Evolutionary conservation across 1,140 invertebrate species (phyloP).

Genomic region (Megalopta genalis): DNA sequence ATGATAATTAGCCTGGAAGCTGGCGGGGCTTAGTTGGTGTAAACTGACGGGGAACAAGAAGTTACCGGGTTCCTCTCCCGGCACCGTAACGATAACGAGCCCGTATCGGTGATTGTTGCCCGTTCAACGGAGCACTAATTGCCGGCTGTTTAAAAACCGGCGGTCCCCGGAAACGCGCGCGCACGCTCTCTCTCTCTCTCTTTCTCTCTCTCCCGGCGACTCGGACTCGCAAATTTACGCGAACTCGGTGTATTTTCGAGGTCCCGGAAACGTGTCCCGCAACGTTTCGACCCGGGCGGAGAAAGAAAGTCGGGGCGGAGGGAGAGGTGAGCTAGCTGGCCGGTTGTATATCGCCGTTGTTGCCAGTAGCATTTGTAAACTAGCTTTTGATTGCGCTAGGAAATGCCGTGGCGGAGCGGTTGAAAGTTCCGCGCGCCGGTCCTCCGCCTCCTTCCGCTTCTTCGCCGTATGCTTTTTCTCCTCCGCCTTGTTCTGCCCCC

Average conservation of each 20-base stretch:
- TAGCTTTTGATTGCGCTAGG: slow-evolving; percentile 70
- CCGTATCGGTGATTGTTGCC: slow-evolving; percentile 46
- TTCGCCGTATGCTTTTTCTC: slow-evolving; percentile 25
- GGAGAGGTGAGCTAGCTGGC: no score
- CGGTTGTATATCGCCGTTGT: slow-evolving; percentile 47
- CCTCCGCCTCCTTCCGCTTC: background rate
- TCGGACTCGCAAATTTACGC: slow-evolving; percentile 20
- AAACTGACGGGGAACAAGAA: slow-evolving; percentile 24
- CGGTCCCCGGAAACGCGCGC: background rate
- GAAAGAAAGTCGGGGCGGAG: slow-evolving; percentile 31
- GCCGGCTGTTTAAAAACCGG: slow-evolving; percentile 47
- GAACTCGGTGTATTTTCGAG: slow-evolving; percentile 12
- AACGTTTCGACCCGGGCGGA: background rate
- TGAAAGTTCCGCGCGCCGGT: slow-evolving; percentile 54
- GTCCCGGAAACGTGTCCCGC: background rate
- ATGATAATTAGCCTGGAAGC: slow-evolving; percentile 25
- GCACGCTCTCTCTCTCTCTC: no score
- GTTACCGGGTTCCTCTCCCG: slow-evolving; percentile 1
- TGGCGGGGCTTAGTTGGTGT: background rate
- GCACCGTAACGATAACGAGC: slow-evolving; percentile 28
- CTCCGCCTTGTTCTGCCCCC: slow-evolving; percentile 20
- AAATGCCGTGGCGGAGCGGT: slow-evolving; percentile 59
- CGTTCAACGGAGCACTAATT: slow-evolving; percentile 45
- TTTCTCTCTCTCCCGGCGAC: background rate
- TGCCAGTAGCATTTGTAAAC: slow-evolving; percentile 70